Percentiles rank a stretch among this genome's conserved stretches.
These are phyloP conservation scores for Teinopalpus imperialis DNA, from an alignment of 2,888 invertebrate species.

Conservation along the genomic window DNA sequence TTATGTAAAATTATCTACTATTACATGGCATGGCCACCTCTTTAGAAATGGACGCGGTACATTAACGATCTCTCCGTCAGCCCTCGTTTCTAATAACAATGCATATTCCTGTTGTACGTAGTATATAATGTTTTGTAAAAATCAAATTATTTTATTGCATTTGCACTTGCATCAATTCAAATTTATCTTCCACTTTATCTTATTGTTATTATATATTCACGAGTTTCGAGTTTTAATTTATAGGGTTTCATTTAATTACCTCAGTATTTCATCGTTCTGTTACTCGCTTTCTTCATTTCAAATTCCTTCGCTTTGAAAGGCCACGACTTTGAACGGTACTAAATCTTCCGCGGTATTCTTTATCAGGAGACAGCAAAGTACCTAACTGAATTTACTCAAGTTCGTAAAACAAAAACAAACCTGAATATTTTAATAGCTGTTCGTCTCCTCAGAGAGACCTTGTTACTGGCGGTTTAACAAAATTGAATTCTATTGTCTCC, in stretches of 20 bases:
- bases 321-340: conserved; percentile 39
- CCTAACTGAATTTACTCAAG: conserved; percentile 43
- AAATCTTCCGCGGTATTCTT: conserved; percentile 40
- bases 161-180: too few species aligned
- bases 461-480: conserved; percentile 39
- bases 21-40: too few species aligned
- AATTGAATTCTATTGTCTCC: conserved; percentile 53
- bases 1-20: too few species aligned
- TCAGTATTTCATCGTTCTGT: background rate
- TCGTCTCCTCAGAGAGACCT: conserved; percentile 35
- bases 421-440: conserved; percentile 54
- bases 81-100: too few species aligned
- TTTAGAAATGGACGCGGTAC: too few species aligned
- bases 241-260: conserved; percentile 11
- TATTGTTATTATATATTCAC: background rate
- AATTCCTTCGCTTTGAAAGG: conserved; percentile 33
- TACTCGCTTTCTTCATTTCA: conserved; percentile 36
- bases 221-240: background rate
- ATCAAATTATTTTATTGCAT: too few species aligned
- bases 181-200: too few species aligned
- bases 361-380: conserved; percentile 34
- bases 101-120: too few species aligned
- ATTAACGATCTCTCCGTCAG: too few species aligned
- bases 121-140: too few species aligned
- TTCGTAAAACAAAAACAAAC: conserved; percentile 46